Base-by-base conservation (phyloP, 1,140 invertebrate genomes). In the Atta colombica region DNA sequence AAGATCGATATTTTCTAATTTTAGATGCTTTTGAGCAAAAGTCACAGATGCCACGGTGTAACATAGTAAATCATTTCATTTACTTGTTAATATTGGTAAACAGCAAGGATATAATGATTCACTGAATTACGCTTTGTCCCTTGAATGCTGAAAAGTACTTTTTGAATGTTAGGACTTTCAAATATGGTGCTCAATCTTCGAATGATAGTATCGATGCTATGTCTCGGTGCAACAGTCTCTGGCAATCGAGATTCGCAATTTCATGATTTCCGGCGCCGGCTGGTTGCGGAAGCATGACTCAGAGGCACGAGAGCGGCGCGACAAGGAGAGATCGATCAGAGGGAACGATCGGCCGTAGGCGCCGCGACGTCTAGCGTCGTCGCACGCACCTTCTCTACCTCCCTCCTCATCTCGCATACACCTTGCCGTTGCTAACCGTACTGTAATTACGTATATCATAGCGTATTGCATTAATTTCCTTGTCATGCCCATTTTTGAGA, bases 311-410 rank as follows among this genome's bases (percentile, higher is more conserved):
- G 88, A 69, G 25, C 35, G 45, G 61, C 90, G 89, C 92, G 89
- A 87, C 89, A 90, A 91, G 88, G 92, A 93, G 91, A 87, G 94
- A 96, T 96, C 95, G 95, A 96, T 95, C 93, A 94, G 92, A 92
- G 91, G 87, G 91, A 92, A 93, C 92, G 91, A 94, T 94, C 93
- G 93, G 93, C 92, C 92, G 88, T 91, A 94, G 94, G 95, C 95
- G 95, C 94, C 95, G 87, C 86, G 89, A 93, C 90, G 95, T 95
- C 95, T 95, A 92, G 89, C 92, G 92, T 93, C 92, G 92, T 84
- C 88, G 93, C 90, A 94, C 93, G 92, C 93, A 92, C 88, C 75
- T 87, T 90, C 68, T 85, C 77, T 89, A 78, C 84, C 72, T 35
- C 86, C 53, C 18, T 81, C 12, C 58, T 72, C 51, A 8, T 74